phyloP scores from a whole-genome alignment of 92 coral and sea anemone genomes.

The Palythoa grandiflora region DNA sequence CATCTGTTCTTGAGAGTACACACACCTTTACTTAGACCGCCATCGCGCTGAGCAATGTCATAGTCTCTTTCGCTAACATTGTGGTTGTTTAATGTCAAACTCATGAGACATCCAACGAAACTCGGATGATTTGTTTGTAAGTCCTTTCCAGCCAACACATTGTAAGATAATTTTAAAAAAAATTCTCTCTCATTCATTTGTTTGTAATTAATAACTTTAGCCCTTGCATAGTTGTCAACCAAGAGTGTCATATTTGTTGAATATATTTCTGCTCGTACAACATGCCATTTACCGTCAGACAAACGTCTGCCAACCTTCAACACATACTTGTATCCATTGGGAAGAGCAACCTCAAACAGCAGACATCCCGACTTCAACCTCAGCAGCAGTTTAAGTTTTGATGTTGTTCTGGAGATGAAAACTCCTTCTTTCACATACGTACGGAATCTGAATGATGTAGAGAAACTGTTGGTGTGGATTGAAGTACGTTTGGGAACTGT shows the following conservation, averaged over 20 bases:
- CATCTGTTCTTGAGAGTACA: conserved; percentile 74
- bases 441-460: conserved; percentile 83
- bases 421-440: conserved; percentile 78
- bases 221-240: conserved; percentile 47
- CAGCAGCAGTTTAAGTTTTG: conserved; percentile 65
- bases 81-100: conserved; percentile 75
- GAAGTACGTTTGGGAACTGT: conserved; percentile 68
- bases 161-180: conserved; percentile 69
- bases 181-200: conserved; percentile 63
- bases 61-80: conserved; percentile 53
- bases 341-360: conserved; percentile 67
- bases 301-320: conserved; percentile 66
- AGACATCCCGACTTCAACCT: conserved; percentile 73
- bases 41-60: conserved; percentile 41
- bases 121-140: conserved; percentile 54
- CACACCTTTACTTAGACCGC: conserved; percentile 39
- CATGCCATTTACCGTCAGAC: conserved; percentile 94
- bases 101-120: conserved; percentile 90
- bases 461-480: conserved; percentile 67
- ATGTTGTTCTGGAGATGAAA: conserved; percentile 75
- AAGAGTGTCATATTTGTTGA: conserved; percentile 38
- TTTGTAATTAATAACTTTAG: conserved; percentile 22
- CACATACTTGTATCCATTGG: conserved; percentile 65
- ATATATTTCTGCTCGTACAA: conserved; percentile 73
- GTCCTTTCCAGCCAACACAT: conserved; percentile 71